Base-by-base conservation (phyloP, 37 sponge, comb jelly and placozoan genomes). In the Dysidea cf. avara region DNA sequence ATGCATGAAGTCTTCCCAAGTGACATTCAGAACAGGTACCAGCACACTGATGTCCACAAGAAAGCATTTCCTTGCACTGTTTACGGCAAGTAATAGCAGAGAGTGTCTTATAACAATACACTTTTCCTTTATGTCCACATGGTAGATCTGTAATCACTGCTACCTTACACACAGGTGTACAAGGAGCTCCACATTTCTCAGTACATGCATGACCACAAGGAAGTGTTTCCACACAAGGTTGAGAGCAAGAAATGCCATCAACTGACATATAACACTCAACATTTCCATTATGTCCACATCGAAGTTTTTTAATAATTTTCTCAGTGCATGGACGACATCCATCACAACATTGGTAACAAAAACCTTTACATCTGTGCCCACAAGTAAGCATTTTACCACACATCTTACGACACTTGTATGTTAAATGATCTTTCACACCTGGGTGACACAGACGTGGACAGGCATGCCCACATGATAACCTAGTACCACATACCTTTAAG, bases 181-280 rank as follows among this genome's bases (percentile, higher is more conserved):
- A 83, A 28, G 88, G 80, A 53, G 64, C 40, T 36, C 67, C 78
- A 64, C 96, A 95, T 31, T 7, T 32, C 2, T 75, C 61, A 40
- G 61, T 72, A 40, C 96, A 95, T 16, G 48, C 47, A 68, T 95
- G 91, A 20, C 91, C 88, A 87, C 96, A 95, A 1, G 34, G 74
- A 31, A 85, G 74, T 30, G 53, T 31, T 46, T 68, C 72, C 0
- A 54, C 39, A 77, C 96, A 95, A 16, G 75, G 56, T 21, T 56
- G 39, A 12, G 52, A 0, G 65, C 96, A 96, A 51, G 13, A 2
- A 4, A 47, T 32, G 4, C 32, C 53, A 22, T 29, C 32, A 22
- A 75, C 75, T 46, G 71, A 35, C 6, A 28, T 33, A 37, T 65
- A 34, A 61, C 96, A 96, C 1, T 14, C 11, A 28, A 82, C 25